A percentile compares a stretch with the other conserved stretches of the same genome.
Conservation (phyloP, 1,140 invertebrate species). For the Scaptomyza montana region DNA sequence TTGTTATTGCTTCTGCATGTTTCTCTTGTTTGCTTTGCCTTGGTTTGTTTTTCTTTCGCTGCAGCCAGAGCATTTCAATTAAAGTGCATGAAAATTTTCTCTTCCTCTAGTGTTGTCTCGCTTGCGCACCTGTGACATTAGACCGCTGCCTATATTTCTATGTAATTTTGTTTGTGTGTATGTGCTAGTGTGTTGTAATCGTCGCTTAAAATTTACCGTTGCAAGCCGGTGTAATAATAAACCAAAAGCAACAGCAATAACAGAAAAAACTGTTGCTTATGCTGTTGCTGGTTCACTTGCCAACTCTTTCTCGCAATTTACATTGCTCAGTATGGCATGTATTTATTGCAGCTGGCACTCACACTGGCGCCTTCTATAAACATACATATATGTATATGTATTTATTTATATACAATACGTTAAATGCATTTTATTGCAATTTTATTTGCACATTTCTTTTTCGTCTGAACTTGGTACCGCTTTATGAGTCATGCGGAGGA, state of each 20-base stretch:
- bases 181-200: slow-evolving; percentile 58
- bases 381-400: neutral
- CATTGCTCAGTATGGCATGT: slow-evolving; percentile 33
- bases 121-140: slow-evolving; percentile 23
- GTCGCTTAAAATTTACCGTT: slow-evolving; percentile 68
- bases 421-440: slow-evolving; percentile 59
- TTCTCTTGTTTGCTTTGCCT: slow-evolving; percentile 30
- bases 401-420: slow-evolving; percentile 8
- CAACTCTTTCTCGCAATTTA: slow-evolving; percentile 31
- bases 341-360: slow-evolving; percentile 58
- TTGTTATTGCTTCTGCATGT: slow-evolving; percentile 46
- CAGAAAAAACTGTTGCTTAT: slow-evolving; percentile 35
- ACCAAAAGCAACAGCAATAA: slow-evolving; percentile 21
- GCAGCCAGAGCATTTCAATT: slow-evolving; percentile 58
- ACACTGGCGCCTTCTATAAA: slow-evolving; percentile 16
- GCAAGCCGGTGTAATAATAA: slow-evolving; percentile 59
- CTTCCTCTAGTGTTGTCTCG: slow-evolving; percentile 58
- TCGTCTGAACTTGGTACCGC: slow-evolving; percentile 73
- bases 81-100: slow-evolving; percentile 63
- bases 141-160: slow-evolving; percentile 29
- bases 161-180: slow-evolving; percentile 1
- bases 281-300: slow-evolving; percentile 27
- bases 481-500: slow-evolving; percentile 67
- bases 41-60: slow-evolving; percentile 43
- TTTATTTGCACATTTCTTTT: slow-evolving; percentile 54